A percentile compares a stretch with the other conserved stretches of the same genome.
Conservation (phyloP, 2,888 invertebrate genomes). For the Catocala nupta region DNA sequence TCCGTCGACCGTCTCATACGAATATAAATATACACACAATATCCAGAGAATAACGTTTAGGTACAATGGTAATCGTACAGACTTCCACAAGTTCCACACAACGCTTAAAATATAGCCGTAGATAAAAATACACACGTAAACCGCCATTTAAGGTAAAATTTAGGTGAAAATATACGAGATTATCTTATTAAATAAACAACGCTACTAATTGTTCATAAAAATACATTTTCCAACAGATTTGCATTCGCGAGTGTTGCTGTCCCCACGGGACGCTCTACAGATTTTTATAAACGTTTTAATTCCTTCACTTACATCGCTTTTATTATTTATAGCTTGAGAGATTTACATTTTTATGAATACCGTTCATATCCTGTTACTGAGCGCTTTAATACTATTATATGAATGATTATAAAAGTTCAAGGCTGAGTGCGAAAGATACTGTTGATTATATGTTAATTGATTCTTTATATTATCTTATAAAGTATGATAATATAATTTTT, state of each 20-base stretch:
- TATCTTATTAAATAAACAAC: slow-evolving; percentile 34
- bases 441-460: not conserved
- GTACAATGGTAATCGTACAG: too few relatives aligned
- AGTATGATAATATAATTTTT: too few relatives aligned
- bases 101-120: too few relatives aligned
- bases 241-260: slow-evolving; percentile 29
- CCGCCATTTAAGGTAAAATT: slow-evolving; percentile 11
- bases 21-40: too few relatives aligned
- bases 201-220: slow-evolving; percentile 40
- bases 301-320: slow-evolving; percentile 35
- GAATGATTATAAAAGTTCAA: slow-evolving; percentile 41
- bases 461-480: not conserved
- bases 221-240: slow-evolving; percentile 41
- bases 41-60: too few relatives aligned
- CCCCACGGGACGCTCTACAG: slow-evolving; percentile 20
- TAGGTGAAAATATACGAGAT: slow-evolving; percentile 20
- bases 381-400: slow-evolving; percentile 36
- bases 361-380: slow-evolving; percentile 37
- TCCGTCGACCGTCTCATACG: too few relatives aligned
- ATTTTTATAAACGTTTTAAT: slow-evolving; percentile 42
- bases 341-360: slow-evolving; percentile 44
- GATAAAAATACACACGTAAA: not conserved
- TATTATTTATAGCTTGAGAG: slow-evolving; percentile 37
- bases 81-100: too few relatives aligned
- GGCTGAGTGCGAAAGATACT: slow-evolving; percentile 35